A percentile compares a stretch with the other conserved stretches of the same genome.
phyloP scores from a whole-genome alignment of 2,113 vertebrate species.

The Elephantulus edwardii region DNA sequence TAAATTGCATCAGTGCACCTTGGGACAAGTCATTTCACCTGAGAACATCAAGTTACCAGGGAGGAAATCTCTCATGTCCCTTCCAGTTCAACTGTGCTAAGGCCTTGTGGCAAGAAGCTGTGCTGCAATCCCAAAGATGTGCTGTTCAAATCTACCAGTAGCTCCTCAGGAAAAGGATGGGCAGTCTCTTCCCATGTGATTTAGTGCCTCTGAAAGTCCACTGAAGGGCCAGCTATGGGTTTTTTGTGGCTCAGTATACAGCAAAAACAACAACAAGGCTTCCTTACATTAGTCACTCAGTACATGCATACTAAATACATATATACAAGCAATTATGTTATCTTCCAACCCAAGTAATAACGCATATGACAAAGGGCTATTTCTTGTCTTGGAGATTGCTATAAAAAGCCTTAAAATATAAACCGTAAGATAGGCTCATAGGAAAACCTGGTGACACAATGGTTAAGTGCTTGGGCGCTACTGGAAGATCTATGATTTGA shows the following conservation, averaged over 20 bases:
- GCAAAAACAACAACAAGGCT: no score
- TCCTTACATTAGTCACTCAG: background rate
- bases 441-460: no score
- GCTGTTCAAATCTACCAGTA: no score
- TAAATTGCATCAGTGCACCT: background rate
- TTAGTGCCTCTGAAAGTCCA: no score
- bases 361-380: background rate
- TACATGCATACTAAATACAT: background rate
- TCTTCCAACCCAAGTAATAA: constrained; percentile 20
- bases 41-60: background rate
- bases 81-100: background rate
- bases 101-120: no score
- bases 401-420: constrained; percentile 28
- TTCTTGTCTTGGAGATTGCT: background rate
- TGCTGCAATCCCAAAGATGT: no score
- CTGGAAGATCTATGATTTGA: no score
- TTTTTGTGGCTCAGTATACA: no score
- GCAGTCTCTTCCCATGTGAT: no score
- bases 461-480: no score
- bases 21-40: background rate
- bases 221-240: no score
- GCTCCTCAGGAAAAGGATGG: no score
- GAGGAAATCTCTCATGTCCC: background rate
- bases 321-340: background rate
- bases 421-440: background rate